Evolutionary conservation across 1,140 invertebrate genomes (phyloP).

Genomic region (Drosophila burlai): DNA sequence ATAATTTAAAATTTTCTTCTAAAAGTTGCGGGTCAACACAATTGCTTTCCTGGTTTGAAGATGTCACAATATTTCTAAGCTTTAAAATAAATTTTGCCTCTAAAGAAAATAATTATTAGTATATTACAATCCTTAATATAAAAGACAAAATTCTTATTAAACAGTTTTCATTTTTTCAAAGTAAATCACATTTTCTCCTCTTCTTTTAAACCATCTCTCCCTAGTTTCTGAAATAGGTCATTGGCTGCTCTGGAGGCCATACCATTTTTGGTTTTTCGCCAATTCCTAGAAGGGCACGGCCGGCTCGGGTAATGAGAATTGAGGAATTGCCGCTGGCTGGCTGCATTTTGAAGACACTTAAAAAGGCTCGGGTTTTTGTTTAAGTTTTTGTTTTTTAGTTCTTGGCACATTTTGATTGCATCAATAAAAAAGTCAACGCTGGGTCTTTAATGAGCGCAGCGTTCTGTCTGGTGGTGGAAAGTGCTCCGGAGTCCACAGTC

Average conservation of each 20-base stretch:
- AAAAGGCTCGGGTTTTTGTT: constrained; percentile 48
- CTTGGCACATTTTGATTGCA: constrained; percentile 75
- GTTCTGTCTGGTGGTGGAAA: constrained; percentile 29
- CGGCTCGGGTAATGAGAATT: constrained; percentile 48
- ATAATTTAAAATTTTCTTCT: not conserved
- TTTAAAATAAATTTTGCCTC: not conserved
- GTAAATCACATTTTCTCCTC: not conserved
- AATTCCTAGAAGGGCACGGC: constrained; percentile 67
- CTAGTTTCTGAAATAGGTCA: constrained; percentile 4
- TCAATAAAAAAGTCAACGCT: constrained; percentile 72
- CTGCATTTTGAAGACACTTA: constrained; percentile 71
- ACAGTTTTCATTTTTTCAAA: too few relatives aligned
- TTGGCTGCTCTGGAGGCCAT: constrained; percentile 24
- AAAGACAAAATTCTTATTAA: not conserved
- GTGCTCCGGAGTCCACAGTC: constrained; percentile 32
- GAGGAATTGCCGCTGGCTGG: constrained; percentile 72
- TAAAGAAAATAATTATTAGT: not conserved
- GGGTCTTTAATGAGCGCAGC: constrained; percentile 66
- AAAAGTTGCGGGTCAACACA: too few relatives aligned
- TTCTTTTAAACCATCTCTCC: not conserved
- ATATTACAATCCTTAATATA: not conserved
- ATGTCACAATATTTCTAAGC: not conserved
- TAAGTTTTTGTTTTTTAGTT: constrained; percentile 15
- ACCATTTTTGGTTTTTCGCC: constrained; percentile 62
- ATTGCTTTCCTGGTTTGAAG: too few relatives aligned